Evolutionary conservation across 2,888 invertebrate species (phyloP).

Genomic region (Melikaiella ostensackeni): DNA sequence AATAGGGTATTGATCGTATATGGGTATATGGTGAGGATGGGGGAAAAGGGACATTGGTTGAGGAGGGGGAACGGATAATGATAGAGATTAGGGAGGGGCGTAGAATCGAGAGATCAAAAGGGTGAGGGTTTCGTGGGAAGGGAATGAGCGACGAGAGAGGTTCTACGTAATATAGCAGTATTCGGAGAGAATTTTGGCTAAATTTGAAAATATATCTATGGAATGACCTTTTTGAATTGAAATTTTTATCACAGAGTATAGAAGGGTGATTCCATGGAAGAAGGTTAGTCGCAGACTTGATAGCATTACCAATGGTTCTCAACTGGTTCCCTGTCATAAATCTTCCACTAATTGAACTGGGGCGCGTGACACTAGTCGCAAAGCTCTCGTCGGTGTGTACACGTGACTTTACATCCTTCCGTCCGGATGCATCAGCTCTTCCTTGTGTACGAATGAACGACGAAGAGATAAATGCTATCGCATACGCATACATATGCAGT

Average conservation of each 20-base stretch:
- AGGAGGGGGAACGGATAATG: too few relatives aligned
- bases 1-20: too few relatives aligned
- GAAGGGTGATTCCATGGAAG: conserved; percentile 44
- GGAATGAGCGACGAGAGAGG: too few relatives aligned
- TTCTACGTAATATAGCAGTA: too few relatives aligned
- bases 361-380: conserved; percentile 27
- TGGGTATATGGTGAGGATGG: too few relatives aligned
- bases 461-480: conserved; percentile 33
- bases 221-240: background rate
- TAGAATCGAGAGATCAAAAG: too few relatives aligned
- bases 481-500: conserved; percentile 1
- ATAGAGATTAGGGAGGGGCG: too few relatives aligned
- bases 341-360: conserved; percentile 23
- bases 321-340: conserved; percentile 31
- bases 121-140: too few relatives aligned
- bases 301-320: conserved; percentile 44
- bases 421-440: conserved; percentile 14
- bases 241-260: background rate
- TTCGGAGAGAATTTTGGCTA: too few relatives aligned
- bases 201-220: too few relatives aligned
- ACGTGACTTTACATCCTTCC: conserved; percentile 40
- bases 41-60: too few relatives aligned
- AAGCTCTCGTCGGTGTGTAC: conserved; percentile 30
- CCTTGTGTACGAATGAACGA: conserved; percentile 34
- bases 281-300: conserved; percentile 48